Conservation (phyloP, 37 sponge, comb jelly and placozoan genomes). For the Axinella damicornis region DNA sequence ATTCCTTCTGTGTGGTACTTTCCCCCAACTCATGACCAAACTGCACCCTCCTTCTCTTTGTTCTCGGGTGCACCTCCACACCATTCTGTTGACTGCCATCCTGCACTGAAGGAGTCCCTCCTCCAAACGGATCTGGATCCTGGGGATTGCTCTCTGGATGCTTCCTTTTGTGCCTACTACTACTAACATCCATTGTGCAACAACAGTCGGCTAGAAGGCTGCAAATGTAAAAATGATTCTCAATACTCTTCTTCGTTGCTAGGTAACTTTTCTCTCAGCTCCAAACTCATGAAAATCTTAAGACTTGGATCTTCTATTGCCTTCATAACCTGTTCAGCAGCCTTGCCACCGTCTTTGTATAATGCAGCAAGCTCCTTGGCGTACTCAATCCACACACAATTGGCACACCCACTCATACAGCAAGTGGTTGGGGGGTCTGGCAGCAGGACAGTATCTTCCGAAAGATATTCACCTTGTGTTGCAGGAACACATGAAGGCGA, state of each 20-base stretch:
- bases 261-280: conserved; percentile 62
- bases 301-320: conserved; percentile 85
- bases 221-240: neutral
- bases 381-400: conserved; percentile 93
- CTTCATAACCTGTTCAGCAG: conserved; percentile 60
- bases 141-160: no score
- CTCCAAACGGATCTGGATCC: no score
- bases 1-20: no score
- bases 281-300: conserved; percentile 83
- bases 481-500: no score
- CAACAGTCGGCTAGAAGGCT: no score
- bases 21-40: no score
- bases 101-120: no score
- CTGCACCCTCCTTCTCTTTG: no score
- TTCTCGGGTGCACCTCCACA: no score
- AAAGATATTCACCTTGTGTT: neutral
- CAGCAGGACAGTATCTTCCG: conserved; percentile 12
- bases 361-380: conserved; percentile 69
- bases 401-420: conserved; percentile 91
- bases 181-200: no score
- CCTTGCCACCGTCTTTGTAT: conserved; percentile 55
- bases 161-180: no score
- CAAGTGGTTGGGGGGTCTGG: conserved; percentile 84
- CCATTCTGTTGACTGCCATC: no score
- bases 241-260: neutral